A percentile compares a stretch with the other conserved stretches of the same genome.
Evolutionary conservation across 2,797 vertebrate genomes (phyloP).

Genomic region (Periparus ater): DNA sequence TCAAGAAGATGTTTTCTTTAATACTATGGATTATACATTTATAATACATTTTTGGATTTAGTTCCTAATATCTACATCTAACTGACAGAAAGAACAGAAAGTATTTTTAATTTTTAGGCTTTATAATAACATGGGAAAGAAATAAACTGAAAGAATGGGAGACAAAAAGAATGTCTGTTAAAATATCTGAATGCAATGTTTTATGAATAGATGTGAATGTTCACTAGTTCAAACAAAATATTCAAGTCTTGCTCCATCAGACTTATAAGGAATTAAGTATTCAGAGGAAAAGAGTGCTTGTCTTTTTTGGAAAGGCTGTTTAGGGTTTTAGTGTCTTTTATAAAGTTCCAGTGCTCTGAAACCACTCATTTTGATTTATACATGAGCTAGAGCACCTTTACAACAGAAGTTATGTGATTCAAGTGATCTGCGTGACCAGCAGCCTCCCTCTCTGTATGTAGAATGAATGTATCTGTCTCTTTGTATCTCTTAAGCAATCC

Average conservation of each 20-base stretch:
- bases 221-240: neutral
- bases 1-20: neutral
- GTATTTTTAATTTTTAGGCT: neutral
- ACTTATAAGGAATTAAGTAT: neutral
- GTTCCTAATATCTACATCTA: neutral
- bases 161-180: neutral
- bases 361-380: neutral
- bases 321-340: neutral
- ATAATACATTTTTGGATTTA: neutral
- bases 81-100: neutral
- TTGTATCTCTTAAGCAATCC: neutral
- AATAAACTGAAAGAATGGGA: neutral
- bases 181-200: neutral
- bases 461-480: neutral
- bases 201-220: neutral
- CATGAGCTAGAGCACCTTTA: neutral
- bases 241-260: neutral
- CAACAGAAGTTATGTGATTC: neutral
- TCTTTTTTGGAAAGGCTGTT: neutral
- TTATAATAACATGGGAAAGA: neutral
- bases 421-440: neutral
- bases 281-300: neutral
- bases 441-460: neutral
- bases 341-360: neutral
- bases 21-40: too few relatives aligned